Percentiles rank a stretch among this genome's conserved stretches.
phyloP scores from a whole-genome alignment of 2,888 invertebrate species.

The Harpalus rubripes region DNA sequence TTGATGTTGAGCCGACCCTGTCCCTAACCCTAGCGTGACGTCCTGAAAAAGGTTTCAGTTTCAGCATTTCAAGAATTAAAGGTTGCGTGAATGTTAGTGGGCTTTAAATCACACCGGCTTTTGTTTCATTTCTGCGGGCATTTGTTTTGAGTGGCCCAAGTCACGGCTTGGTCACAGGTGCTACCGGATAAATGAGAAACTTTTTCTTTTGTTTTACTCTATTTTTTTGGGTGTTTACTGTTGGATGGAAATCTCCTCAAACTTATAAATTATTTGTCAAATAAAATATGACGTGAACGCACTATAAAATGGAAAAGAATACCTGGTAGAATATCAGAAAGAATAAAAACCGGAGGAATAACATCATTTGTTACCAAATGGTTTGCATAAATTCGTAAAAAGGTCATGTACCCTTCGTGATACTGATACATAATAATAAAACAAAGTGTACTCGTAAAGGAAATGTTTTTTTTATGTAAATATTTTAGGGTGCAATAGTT shows the following conservation, averaged over 20 bases:
- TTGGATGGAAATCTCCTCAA: not conserved
- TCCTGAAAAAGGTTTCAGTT: slow-evolving; percentile 38
- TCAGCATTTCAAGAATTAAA: slow-evolving; percentile 35
- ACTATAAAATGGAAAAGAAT: not conserved
- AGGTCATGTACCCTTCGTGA: not conserved
- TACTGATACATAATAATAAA: not conserved
- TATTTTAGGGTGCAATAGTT: too few relatives aligned
- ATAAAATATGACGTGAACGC: not conserved
- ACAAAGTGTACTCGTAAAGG: not conserved
- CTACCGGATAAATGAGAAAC: slow-evolving; percentile 40
- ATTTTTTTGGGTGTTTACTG: not conserved
- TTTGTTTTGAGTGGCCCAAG: slow-evolving; percentile 11
- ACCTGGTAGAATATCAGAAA: not conserved
- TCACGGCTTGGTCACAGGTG: slow-evolving; percentile 28
- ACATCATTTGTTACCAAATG: not conserved
- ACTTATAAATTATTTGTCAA: not conserved
- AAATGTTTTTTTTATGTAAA: not conserved
- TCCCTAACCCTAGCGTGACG: not conserved
- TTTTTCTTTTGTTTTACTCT: slow-evolving; percentile 18
- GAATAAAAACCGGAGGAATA: not conserved
- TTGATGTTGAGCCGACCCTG: not conserved
- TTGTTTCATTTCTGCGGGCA: slow-evolving; percentile 11
- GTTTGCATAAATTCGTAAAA: not conserved
- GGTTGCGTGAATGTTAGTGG: slow-evolving; percentile 45
- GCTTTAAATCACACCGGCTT: slow-evolving; percentile 39